These are phyloP conservation scores for Subacronicta megacephala DNA, from an alignment of 2,888 invertebrate species.

Conservation along the genomic window DNA sequence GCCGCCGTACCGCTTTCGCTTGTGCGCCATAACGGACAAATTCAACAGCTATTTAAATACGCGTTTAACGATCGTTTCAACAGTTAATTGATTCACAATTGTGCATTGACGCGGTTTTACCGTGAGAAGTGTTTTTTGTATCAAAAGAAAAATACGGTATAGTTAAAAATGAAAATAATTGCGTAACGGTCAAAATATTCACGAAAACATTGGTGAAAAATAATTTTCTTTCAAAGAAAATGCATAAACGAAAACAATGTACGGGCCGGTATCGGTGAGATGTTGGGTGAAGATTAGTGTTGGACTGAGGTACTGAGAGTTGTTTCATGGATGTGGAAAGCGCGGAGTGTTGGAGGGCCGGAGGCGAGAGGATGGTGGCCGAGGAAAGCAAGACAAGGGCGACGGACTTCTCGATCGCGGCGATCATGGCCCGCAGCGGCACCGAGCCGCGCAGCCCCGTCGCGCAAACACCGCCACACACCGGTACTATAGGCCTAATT, in stretches of 20 bases:
- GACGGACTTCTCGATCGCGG: slow-evolving; percentile 98
- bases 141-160: not conserved
- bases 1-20: slow-evolving; percentile 74
- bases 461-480: slow-evolving; percentile 82
- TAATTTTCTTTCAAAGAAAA: slow-evolving; percentile 42
- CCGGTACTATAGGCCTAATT: slow-evolving; percentile 82
- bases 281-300: slow-evolving; percentile 65
- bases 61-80: slow-evolving; percentile 55
- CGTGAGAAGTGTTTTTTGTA: slow-evolving; percentile 33
- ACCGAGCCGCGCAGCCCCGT: slow-evolving; percentile 83
- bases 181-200: slow-evolving; percentile 25
- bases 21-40: slow-evolving; percentile 57
- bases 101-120: slow-evolving; percentile 38
- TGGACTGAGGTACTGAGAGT: slow-evolving; percentile 69
- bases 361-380: slow-evolving; percentile 84
- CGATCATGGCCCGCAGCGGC: slow-evolving; percentile 95
- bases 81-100: slow-evolving; percentile 48
- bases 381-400: slow-evolving; percentile 90
- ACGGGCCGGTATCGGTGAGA: slow-evolving; percentile 77
- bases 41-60: slow-evolving; percentile 57
- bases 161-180: slow-evolving; percentile 39
- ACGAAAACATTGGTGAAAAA: slow-evolving; percentile 26
- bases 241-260: slow-evolving; percentile 69
- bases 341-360: slow-evolving; percentile 81
- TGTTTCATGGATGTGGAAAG: slow-evolving; percentile 87